Conservation (phyloP, 2,113 vertebrate species). For the Phaethon lepturus region DNA sequence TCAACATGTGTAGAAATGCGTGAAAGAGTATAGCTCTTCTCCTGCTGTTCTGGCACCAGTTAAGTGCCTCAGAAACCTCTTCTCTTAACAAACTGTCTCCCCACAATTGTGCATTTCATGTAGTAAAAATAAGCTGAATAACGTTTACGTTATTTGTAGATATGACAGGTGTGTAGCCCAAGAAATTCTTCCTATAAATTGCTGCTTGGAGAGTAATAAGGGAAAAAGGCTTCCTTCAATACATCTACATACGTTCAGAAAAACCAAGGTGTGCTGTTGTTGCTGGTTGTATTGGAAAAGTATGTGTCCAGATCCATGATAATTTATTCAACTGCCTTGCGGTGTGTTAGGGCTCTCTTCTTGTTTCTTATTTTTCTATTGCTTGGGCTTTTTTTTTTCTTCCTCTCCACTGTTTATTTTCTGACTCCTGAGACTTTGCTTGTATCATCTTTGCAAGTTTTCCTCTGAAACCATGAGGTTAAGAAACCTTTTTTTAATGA, state of each 20-base stretch:
- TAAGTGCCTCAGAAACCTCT: neutral
- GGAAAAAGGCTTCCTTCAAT: neutral
- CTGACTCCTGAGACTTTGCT: neutral
- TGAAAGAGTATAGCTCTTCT: neutral
- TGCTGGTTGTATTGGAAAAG: neutral
- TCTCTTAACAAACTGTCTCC: neutral
- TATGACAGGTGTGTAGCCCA: neutral
- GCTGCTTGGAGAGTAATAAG: neutral
- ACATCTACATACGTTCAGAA: neutral
- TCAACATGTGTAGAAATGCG: fast-evolving
- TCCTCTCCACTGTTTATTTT: neutral
- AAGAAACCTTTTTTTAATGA: neutral
- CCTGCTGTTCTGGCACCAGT: neutral
- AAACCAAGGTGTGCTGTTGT: neutral
- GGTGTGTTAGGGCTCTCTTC: neutral
- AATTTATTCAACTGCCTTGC: neutral
- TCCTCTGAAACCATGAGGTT: neutral
- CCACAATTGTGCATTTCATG: neutral
- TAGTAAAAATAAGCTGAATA: neutral
- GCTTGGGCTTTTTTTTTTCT: neutral
- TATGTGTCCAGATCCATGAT: neutral
- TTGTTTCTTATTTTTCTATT: neutral
- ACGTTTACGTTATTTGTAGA: neutral
- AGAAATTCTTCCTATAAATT: neutral
- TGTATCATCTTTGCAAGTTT: neutral